These are phyloP conservation scores for Hozukius guyotensis DNA, from an alignment of 2,797 vertebrate species.

Conservation along the genomic window DNA sequence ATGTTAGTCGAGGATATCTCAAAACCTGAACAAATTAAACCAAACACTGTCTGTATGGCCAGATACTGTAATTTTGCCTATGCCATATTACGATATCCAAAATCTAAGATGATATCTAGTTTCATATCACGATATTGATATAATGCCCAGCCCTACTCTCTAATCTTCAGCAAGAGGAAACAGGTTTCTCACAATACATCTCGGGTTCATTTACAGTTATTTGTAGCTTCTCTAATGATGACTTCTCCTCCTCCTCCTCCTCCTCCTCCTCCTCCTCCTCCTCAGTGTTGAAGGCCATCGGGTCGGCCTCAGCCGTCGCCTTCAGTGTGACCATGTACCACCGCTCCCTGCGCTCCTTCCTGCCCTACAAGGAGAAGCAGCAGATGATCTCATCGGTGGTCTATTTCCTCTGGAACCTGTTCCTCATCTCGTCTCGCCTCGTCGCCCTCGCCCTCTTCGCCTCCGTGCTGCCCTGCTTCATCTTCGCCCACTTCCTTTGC, in stretches of 20 bases:
- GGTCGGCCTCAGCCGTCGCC: conserved; percentile 80
- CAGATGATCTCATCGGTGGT: conserved; percentile 48
- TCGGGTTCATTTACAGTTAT: background rate
- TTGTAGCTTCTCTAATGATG: background rate
- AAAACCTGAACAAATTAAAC: too few relatives aligned
- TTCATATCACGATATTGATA: too few relatives aligned
- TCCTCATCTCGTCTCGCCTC: conserved; percentile 86
- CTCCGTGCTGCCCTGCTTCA: conserved; percentile 77
- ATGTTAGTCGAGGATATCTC: too few relatives aligned
- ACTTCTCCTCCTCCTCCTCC: background rate
- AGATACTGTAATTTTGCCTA: too few relatives aligned
- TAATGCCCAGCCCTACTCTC: background rate
- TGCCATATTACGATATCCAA: too few relatives aligned
- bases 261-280: conserved; percentile 16
- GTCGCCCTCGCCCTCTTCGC: conserved; percentile 84
- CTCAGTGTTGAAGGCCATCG: conserved; percentile 85
- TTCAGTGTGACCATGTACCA: conserved; percentile 88
- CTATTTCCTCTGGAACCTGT: conserved; percentile 91
- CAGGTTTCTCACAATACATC: background rate
- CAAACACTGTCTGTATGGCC: too few relatives aligned
- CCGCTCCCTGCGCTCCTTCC: conserved; percentile 85
- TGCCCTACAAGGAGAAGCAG: conserved; percentile 75
- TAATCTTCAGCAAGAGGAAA: background rate
- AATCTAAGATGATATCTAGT: too few relatives aligned
- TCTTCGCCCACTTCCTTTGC: conserved; percentile 84